These are phyloP conservation scores for Mormyrops attenuatus DNA, from an alignment of 2,797 vertebrate species.

Conservation along the genomic window DNA sequence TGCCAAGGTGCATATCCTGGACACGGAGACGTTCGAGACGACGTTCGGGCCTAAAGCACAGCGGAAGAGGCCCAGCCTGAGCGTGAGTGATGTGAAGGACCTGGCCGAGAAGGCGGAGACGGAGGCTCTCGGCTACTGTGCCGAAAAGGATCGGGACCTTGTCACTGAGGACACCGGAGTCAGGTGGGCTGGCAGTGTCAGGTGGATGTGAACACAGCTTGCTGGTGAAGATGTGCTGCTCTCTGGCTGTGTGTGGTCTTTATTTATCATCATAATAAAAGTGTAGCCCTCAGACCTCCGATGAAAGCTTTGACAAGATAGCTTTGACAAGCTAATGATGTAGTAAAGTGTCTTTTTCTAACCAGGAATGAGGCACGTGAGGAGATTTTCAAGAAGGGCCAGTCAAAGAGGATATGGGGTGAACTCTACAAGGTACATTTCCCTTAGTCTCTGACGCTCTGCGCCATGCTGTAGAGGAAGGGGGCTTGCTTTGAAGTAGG, in stretches of 20 bases:
- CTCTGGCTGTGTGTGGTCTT: neutral
- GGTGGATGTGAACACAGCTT: neutral
- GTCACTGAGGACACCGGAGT: constrained; percentile 85
- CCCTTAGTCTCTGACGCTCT: neutral
- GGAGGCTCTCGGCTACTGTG: constrained; percentile 65
- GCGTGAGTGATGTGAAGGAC: constrained; percentile 74
- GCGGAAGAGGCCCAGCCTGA: constrained; percentile 84
- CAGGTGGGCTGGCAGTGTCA: constrained; percentile 58
- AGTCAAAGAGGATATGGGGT: constrained; percentile 96
- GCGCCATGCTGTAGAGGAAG: neutral
- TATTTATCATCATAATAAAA: neutral
- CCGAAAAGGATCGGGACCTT: constrained; percentile 79
- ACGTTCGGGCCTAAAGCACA: constrained; percentile 94
- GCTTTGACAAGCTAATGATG: neutral
- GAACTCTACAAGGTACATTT: constrained; percentile 88
- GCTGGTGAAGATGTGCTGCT: neutral
- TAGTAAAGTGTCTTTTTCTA: neutral
- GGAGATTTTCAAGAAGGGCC: constrained; percentile 96
- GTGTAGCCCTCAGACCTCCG: neutral
- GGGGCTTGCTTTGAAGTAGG: neutral
- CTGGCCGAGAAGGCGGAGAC: constrained; percentile 76
- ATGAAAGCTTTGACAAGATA: neutral
- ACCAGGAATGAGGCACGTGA: constrained; percentile 80
- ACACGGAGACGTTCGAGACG: constrained; percentile 88
- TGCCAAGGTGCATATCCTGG: constrained; percentile 91